Percentiles rank a stretch among this genome's conserved stretches.
phyloP scores from a whole-genome alignment of 2,888 invertebrate genomes.

The Xylophagus ater region DNA sequence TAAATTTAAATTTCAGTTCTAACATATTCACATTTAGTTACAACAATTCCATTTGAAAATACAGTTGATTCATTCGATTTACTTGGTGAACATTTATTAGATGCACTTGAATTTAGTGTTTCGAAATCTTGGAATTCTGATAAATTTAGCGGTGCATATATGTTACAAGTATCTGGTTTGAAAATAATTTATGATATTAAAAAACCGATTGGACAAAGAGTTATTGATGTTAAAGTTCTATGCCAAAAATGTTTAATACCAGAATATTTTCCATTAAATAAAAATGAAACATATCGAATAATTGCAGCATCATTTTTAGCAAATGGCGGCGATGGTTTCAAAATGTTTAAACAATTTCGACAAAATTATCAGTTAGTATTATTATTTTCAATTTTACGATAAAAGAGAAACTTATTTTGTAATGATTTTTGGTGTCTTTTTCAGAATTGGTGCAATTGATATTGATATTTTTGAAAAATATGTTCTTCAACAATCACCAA shows the following conservation, averaged over 20 bases:
- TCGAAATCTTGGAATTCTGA: conserved; percentile 32
- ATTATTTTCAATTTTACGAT: conserved; percentile 11
- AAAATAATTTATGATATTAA: conserved; percentile 45
- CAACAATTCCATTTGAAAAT: conserved; percentile 67
- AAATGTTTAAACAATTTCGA: conserved; percentile 36
- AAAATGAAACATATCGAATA: conserved; percentile 48
- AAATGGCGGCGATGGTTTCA: conserved; percentile 59
- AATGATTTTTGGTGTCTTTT: conserved; percentile 1
- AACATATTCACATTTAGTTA: conserved; percentile 56
- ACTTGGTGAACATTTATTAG: conserved; percentile 50
- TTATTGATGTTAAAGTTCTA: conserved; percentile 44
- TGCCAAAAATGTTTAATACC: conserved; percentile 57
- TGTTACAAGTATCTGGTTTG: conserved; percentile 50
- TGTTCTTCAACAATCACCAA: conserved; percentile 22
- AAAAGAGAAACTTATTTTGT: conserved; percentile 4
- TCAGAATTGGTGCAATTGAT: conserved; percentile 27
- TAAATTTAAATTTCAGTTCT: conserved; percentile 45
- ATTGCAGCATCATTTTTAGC: conserved; percentile 50
- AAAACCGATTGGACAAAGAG: conserved; percentile 47
- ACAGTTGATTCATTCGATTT: conserved; percentile 59
- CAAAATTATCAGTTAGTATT: conserved; percentile 29
- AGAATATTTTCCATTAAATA: conserved; percentile 47
- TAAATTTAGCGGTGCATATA: conserved; percentile 41
- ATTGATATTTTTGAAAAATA: conserved; percentile 28
- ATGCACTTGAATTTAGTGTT: conserved; percentile 50